Evolutionary conservation across 2,113 vertebrate genomes (phyloP).

Genomic region (Cnemophilus loriae): DNA sequence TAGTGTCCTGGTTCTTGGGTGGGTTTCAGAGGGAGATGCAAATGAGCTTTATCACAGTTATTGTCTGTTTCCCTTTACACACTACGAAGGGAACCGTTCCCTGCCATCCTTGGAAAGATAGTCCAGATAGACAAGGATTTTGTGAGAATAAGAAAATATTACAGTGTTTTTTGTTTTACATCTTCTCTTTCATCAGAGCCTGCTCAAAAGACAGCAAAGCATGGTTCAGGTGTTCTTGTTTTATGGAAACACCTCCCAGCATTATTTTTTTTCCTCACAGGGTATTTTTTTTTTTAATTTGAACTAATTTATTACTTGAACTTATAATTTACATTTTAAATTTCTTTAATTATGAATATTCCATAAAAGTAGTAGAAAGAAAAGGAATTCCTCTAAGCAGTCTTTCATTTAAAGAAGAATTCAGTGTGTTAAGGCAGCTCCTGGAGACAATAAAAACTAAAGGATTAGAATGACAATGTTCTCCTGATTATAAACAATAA

Average conservation of each 20-base stretch:
- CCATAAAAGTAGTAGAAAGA: not conserved
- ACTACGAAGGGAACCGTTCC: accelerated
- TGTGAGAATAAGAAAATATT: not conserved
- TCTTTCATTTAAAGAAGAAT: not conserved
- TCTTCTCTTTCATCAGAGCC: not conserved
- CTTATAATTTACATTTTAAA: not conserved
- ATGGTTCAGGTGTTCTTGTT: not conserved
- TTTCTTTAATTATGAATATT: not conserved
- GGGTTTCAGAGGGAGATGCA: not conserved
- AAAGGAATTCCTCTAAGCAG: not conserved
- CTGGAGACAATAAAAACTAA: not conserved
- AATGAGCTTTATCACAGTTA: not conserved
- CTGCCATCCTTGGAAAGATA: not conserved
- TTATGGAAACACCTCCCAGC: not conserved
- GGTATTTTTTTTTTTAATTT: not conserved
- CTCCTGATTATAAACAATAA: not conserved
- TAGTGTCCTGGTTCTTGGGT: not conserved
- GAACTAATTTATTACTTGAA: not conserved
- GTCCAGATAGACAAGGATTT: not conserved
- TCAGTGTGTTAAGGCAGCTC: not conserved
- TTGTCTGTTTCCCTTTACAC: not conserved
- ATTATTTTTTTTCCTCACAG: not conserved
- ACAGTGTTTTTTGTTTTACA: not conserved
- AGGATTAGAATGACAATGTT: not conserved
- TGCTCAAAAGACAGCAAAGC: not conserved